These are phyloP conservation scores for Montipora foliosa DNA, from an alignment of 64 coral and sea anemone genomes.

Conservation along the genomic window DNA sequence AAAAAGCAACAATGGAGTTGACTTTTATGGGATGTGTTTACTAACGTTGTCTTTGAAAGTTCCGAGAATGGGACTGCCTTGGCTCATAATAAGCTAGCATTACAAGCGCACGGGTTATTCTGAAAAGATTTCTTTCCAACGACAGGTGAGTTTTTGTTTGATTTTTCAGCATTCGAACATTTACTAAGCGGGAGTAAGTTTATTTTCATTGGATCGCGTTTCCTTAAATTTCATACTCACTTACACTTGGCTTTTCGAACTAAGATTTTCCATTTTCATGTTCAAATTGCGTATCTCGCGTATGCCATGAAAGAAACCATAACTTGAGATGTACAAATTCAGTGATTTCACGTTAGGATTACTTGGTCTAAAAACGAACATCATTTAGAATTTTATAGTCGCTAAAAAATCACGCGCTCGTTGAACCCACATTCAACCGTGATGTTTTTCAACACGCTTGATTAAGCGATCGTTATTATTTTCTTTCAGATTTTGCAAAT, in stretches of 20 bases:
- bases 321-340: background rate
- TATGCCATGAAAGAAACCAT: no score
- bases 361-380: no score
- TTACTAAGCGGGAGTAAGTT: no score
- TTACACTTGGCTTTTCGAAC: no score
- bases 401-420: background rate
- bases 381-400: background rate
- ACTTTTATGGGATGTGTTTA: background rate
- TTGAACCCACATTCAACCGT: background rate
- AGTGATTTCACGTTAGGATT: background rate
- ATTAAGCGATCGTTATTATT: background rate
- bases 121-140: background rate
- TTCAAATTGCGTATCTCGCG: no score
- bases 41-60: background rate
- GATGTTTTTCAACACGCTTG: background rate
- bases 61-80: background rate
- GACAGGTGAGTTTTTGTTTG: slow-evolving; percentile 2
- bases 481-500: slow-evolving; percentile 35
- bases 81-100: background rate
- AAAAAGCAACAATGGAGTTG: background rate
- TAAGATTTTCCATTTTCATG: no score
- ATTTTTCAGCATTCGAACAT: background rate
- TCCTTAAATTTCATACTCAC: no score
- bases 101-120: background rate
- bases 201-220: no score